A percentile compares a stretch with the other conserved stretches of the same genome.
Conservation (phyloP, 1,140 invertebrate species). For the Maconellicoccus hirsutus region DNA sequence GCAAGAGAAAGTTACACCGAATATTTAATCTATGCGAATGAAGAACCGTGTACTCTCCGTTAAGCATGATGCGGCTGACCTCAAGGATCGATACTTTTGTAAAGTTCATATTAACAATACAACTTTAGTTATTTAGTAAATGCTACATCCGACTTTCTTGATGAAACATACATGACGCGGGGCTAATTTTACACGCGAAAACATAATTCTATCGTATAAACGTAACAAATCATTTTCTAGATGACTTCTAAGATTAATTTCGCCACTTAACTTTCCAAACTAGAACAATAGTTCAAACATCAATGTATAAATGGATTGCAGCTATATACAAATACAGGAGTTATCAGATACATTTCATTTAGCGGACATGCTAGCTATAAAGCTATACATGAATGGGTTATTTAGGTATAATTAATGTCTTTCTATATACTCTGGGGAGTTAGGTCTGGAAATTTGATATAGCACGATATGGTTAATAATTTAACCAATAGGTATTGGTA, state of each 20-base stretch:
- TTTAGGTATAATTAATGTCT: no score
- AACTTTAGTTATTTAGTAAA: constrained; percentile 6
- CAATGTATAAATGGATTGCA: neutral
- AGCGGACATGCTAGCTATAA: no score
- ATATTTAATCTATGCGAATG: neutral
- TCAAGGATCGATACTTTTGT: constrained; percentile 8
- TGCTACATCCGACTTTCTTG: constrained; percentile 7
- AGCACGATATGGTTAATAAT: no score
- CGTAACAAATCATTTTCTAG: neutral
- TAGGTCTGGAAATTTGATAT: no score
- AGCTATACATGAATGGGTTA: no score
- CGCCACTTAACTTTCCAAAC: neutral
- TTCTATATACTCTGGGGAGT: no score
- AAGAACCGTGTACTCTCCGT: neutral
- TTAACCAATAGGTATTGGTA: no score
- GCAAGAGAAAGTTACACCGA: no score
- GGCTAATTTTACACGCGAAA: neutral
- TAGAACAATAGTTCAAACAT: neutral
- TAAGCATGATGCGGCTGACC: constrained; percentile 6
- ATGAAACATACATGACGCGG: neutral
- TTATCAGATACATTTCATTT: no score
- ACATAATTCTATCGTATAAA: neutral
- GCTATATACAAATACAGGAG: no score
- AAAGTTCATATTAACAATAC: constrained; percentile 9
- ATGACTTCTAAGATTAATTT: neutral